A percentile compares a stretch with the other conserved stretches of the same genome.
phyloP scores from a whole-genome alignment of 2,888 invertebrate genomes.

The Formica aserva region DNA sequence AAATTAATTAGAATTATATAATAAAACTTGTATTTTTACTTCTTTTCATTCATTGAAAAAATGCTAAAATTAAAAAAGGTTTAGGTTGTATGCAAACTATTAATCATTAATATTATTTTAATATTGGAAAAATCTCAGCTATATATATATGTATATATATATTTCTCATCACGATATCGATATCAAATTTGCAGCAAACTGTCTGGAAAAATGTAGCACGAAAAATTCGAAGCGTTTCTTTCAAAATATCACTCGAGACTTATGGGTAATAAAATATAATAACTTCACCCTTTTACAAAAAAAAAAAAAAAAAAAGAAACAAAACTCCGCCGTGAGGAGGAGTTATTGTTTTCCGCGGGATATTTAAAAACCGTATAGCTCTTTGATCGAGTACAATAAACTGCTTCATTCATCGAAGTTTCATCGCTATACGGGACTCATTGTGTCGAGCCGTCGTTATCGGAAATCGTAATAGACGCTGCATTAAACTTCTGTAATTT shows the following conservation, averaged over 20 bases:
- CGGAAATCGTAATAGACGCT: conserved; percentile 58
- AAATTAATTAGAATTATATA: neutral
- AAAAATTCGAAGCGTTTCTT: neutral
- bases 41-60: neutral
- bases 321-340: neutral
- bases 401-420: conserved; percentile 43
- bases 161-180: neutral
- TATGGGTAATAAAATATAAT: neutral
- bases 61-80: neutral
- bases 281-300: neutral
- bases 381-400: conserved; percentile 39
- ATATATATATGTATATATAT: too few relatives aligned
- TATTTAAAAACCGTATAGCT: conserved; percentile 44
- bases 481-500: conserved; percentile 61
- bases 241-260: conserved; percentile 8
- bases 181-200: neutral
- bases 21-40: neutral
- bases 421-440: conserved; percentile 25
- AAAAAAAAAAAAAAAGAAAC: neutral
- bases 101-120: neutral
- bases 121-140: neutral
- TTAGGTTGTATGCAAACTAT: neutral
- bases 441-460: conserved; percentile 51
- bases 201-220: neutral
- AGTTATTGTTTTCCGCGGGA: conserved; percentile 17